phyloP scores from a whole-genome alignment of 1,140 invertebrate species.

The Plodia interpunctella region DNA sequence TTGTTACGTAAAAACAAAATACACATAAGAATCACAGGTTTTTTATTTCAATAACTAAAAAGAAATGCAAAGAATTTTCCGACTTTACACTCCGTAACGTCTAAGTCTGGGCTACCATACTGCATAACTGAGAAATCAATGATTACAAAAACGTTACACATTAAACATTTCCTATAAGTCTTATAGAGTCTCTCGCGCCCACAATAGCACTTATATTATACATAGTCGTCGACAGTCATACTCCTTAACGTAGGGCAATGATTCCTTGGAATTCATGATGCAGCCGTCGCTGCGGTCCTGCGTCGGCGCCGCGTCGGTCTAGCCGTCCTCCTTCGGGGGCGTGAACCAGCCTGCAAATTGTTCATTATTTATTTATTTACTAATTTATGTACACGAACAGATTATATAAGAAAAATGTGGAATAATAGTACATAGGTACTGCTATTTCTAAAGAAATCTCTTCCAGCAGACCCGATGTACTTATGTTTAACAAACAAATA shows the following conservation, averaged over 20 bases:
- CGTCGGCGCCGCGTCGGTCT: constrained; percentile 82
- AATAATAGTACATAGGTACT: too few relatives aligned
- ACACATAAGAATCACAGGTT: constrained; percentile 68
- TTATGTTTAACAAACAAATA: too few relatives aligned
- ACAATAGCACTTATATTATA: constrained; percentile 63
- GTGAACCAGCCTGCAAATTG: constrained; percentile 90
- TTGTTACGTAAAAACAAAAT: constrained; percentile 23
- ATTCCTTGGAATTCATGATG: constrained; percentile 52
- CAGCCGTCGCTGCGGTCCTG: constrained; percentile 83
- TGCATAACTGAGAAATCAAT: constrained; percentile 69
- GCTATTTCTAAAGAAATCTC: too few relatives aligned
- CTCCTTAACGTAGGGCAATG: constrained; percentile 29
- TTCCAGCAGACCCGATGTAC: too few relatives aligned
- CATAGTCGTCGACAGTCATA: constrained; percentile 42
- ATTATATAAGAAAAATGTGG: too few relatives aligned
- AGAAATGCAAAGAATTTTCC: constrained; percentile 72
- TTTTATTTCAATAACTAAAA: constrained; percentile 73
- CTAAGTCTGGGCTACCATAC: constrained; percentile 63
- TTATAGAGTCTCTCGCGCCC: constrained; percentile 67
- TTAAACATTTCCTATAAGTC: constrained; percentile 74
- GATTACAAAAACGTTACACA: constrained; percentile 76
- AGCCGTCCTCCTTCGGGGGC: constrained; percentile 92
- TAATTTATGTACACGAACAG: too few relatives aligned
- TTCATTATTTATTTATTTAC: neutral
- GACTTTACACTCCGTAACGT: constrained; percentile 71